Evolutionary conservation across 2,888 invertebrate genomes (phyloP).

Genomic region (Limenitis camilla): DNA sequence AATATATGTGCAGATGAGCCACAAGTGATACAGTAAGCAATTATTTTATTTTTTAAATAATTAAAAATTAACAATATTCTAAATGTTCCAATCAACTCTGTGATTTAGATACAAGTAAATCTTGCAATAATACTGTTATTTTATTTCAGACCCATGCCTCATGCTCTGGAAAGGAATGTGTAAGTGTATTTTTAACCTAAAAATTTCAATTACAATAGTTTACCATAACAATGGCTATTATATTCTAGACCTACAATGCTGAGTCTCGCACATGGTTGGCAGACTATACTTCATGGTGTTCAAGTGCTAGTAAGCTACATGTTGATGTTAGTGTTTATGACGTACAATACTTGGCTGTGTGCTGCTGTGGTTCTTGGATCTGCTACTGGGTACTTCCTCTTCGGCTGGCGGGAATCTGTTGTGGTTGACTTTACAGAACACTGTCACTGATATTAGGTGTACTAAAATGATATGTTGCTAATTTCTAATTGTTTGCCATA

Average conservation of each 20-base stretch:
- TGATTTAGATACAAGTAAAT: too few species aligned
- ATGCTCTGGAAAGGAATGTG: slow-evolving; percentile 64
- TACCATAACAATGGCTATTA: slow-evolving; percentile 10
- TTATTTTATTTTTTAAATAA: background rate
- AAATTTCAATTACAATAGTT: slow-evolving; percentile 6
- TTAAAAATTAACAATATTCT: too few species aligned
- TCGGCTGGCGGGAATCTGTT: slow-evolving; percentile 96
- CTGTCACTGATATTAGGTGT: slow-evolving; percentile 82
- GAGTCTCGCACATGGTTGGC: slow-evolving; percentile 87
- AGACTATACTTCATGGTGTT: slow-evolving; percentile 90
- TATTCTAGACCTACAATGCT: slow-evolving; percentile 85
- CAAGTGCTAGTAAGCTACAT: slow-evolving; percentile 94
- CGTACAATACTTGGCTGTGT: slow-evolving; percentile 96
- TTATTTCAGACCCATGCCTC: slow-evolving; percentile 57
- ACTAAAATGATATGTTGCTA: background rate
- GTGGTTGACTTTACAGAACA: slow-evolving; percentile 96
- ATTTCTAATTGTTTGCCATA: background rate
- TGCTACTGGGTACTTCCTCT: slow-evolving; percentile 93
- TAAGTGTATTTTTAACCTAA: slow-evolving; percentile 36
- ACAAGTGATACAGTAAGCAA: slow-evolving; percentile 82
- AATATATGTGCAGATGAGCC: slow-evolving; percentile 78
- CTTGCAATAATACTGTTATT: slow-evolving; percentile 8
- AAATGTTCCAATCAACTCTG: too few species aligned
- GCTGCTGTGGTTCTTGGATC: slow-evolving; percentile 91
- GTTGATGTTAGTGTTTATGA: slow-evolving; percentile 98